Conservation (phyloP, 2,113 vertebrate genomes). For the Malurus elegans region DNA sequence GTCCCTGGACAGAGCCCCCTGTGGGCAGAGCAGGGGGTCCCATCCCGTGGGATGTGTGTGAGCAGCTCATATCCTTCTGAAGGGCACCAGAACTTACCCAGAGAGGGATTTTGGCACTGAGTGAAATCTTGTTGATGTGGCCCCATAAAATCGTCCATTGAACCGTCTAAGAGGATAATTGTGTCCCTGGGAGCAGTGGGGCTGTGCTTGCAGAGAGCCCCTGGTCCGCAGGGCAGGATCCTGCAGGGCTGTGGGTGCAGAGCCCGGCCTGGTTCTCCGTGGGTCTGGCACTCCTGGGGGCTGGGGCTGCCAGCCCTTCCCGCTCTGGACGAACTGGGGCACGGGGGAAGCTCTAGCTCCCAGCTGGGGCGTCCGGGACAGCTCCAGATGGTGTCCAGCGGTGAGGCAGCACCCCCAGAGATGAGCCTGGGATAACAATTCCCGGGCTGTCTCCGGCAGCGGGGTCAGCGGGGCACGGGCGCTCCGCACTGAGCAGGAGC, state of each 20-base stretch:
- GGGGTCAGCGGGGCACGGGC: not conserved
- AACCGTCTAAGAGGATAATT: not conserved
- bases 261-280: not conserved
- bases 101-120: not conserved
- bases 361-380: not conserved
- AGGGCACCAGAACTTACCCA: not conserved
- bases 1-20: not conserved
- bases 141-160: not conserved
- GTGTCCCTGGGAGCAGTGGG: not conserved
- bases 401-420: not conserved
- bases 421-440: not conserved
- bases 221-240: not conserved
- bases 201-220: not conserved
- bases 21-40: rapidly evolving
- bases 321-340: not conserved
- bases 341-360: rapidly evolving
- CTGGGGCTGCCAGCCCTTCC: not conserved
- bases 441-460: not conserved
- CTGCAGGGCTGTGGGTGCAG: not conserved
- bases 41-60: no score
- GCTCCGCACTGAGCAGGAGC: not conserved
- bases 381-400: rapidly evolving
- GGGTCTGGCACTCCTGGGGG: not conserved
- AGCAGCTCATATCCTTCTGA: not conserved
- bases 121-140: not conserved